A percentile compares a stretch with the other conserved stretches of the same genome.
phyloP scores from a whole-genome alignment of 1,140 invertebrate genomes.

The Tetragonula clypearis region DNA sequence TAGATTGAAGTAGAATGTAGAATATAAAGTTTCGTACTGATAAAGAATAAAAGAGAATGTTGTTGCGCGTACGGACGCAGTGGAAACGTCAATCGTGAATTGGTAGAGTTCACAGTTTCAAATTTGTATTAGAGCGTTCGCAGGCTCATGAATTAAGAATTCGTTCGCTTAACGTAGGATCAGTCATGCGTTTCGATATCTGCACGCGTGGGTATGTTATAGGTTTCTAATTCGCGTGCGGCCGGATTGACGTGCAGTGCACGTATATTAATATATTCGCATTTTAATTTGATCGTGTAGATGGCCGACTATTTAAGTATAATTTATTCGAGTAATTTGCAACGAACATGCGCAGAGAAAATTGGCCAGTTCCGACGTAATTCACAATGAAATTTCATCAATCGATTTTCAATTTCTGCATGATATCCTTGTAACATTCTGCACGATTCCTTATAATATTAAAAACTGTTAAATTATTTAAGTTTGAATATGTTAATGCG shows the following conservation, averaged over 20 bases:
- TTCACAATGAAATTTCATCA: background rate
- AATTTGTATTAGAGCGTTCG: background rate
- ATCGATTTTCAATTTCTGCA: too few species aligned
- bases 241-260: background rate
- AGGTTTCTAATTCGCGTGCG: background rate
- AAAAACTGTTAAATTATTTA: background rate
- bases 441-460: background rate
- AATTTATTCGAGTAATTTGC: background rate
- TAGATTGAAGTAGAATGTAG: too few species aligned
- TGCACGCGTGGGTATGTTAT: too few species aligned
- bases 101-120: background rate
- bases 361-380: background rate
- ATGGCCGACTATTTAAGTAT: background rate
- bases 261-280: background rate
- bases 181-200: background rate
- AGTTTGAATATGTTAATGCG: background rate
- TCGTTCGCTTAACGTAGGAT: background rate
- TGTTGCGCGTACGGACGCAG: background rate
- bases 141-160: background rate
- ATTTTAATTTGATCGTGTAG: background rate
- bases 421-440: too few species aligned
- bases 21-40: too few species aligned
- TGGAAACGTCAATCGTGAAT: background rate
- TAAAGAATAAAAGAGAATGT: too few species aligned
- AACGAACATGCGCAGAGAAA: background rate